A percentile compares a stretch with the other conserved stretches of the same genome.
phyloP scores from a whole-genome alignment of 2,797 vertebrate species.

The Emys orbicularis region DNA sequence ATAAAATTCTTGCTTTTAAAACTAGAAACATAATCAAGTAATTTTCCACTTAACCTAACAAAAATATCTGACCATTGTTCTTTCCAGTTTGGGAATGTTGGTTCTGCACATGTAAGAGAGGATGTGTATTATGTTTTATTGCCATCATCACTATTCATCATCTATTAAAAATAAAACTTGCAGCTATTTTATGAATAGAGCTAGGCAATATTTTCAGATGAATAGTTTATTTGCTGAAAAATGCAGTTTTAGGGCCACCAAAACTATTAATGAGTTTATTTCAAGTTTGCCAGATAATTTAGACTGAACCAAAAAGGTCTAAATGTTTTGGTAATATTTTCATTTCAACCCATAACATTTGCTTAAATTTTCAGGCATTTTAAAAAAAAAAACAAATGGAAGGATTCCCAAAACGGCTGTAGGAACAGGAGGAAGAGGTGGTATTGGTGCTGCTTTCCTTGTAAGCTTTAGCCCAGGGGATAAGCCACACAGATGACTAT shows the following conservation, averaged over 20 bases:
- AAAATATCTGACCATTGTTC: not conserved
- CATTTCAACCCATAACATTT: not conserved
- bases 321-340: no score
- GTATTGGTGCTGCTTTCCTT: not conserved
- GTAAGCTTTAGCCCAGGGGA: not conserved
- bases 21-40: no score
- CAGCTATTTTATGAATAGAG: not conserved
- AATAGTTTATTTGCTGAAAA: not conserved
- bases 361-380: not conserved
- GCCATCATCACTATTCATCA: not conserved
- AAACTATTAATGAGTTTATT: not conserved
- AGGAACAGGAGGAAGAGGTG: not conserved
- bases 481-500: not conserved
- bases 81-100: not conserved
- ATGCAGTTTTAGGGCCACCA: not conserved
- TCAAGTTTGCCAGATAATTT: not conserved
- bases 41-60: not conserved
- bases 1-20: not conserved
- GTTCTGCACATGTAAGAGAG: not conserved
- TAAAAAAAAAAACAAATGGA: not conserved
- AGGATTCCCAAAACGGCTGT: not conserved
- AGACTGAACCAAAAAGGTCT: not conserved
- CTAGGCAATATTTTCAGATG: not conserved
- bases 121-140: not conserved
- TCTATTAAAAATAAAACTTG: not conserved